phyloP scores from a whole-genome alignment of 2,888 invertebrate genomes.

The Volucella inanis region DNA sequence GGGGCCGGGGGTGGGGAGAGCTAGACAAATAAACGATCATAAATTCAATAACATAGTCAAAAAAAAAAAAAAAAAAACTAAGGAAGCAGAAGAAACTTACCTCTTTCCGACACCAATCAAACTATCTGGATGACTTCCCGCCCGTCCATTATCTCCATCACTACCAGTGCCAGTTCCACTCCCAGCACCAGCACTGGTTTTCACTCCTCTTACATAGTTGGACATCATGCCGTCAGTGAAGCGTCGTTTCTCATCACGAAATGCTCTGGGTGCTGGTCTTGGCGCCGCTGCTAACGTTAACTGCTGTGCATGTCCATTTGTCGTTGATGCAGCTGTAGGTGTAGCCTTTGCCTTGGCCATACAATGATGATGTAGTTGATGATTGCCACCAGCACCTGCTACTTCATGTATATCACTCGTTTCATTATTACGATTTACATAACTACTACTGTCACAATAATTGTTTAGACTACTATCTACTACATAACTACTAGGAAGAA shows the following conservation, averaged over 20 bases:
- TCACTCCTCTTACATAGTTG: constrained; percentile 48
- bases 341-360: constrained; percentile 33
- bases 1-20: not conserved
- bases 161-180: constrained; percentile 58
- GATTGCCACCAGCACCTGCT: constrained; percentile 59
- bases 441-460: constrained; percentile 73
- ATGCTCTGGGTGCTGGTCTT: constrained; percentile 67
- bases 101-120: constrained; percentile 71
- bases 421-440: constrained; percentile 68
- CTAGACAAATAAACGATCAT: constrained; percentile 6
- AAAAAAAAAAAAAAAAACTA: not conserved
- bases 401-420: constrained; percentile 55
- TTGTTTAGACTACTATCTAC: constrained; percentile 73
- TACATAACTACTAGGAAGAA: constrained; percentile 71
- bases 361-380: constrained; percentile 57
- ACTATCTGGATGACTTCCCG: constrained; percentile 71
- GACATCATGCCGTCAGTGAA: constrained; percentile 76
- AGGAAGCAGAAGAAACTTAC: constrained; percentile 40
- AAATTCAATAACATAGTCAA: not conserved
- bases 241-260: constrained; percentile 76
- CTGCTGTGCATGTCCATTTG: too few species aligned
- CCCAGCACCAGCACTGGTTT: constrained; percentile 54
- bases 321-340: not conserved
- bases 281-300: constrained; percentile 41
- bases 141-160: constrained; percentile 70